Percentiles rank a stretch among this genome's conserved stretches.
Evolutionary conservation across 2,797 vertebrate genomes (phyloP).

Genomic region (Poecilia wingei): DNA sequence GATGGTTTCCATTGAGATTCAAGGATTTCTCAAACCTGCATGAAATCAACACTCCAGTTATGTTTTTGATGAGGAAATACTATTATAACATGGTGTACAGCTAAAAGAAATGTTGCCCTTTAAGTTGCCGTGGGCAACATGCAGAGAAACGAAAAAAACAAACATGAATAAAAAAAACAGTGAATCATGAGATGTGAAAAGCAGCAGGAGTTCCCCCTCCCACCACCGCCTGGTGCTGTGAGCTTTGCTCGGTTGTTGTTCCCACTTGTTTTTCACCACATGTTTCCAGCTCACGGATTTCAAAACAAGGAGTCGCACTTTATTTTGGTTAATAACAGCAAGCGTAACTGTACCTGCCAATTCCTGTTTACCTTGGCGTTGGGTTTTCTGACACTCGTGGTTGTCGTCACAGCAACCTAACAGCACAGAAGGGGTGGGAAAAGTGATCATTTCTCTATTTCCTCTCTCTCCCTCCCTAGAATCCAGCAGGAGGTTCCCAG

Average conservation of each 20-base stretch:
- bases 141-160: neutral
- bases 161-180: neutral
- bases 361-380: neutral
- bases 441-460: conserved; percentile 9
- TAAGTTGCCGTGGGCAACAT: neutral
- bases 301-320: neutral
- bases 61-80: too few relatives aligned
- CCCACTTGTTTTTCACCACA: conserved; percentile 17
- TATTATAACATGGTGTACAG: too few relatives aligned
- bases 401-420: conserved; percentile 1
- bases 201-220: neutral
- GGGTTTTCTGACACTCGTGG: neutral
- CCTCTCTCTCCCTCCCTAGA: conserved; percentile 66
- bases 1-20: too few relatives aligned
- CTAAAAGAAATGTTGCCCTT: too few relatives aligned
- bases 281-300: conserved; percentile 3
- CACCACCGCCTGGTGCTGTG: neutral
- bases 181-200: neutral
- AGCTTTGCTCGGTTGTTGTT: too few relatives aligned
- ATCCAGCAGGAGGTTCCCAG: conserved; percentile 89
- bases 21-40: too few relatives aligned
- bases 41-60: too few relatives aligned
- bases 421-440: neutral
- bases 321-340: neutral
- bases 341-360: neutral